phyloP scores from a whole-genome alignment of 1,140 invertebrate species.

The Araneus ventricosus region DNA sequence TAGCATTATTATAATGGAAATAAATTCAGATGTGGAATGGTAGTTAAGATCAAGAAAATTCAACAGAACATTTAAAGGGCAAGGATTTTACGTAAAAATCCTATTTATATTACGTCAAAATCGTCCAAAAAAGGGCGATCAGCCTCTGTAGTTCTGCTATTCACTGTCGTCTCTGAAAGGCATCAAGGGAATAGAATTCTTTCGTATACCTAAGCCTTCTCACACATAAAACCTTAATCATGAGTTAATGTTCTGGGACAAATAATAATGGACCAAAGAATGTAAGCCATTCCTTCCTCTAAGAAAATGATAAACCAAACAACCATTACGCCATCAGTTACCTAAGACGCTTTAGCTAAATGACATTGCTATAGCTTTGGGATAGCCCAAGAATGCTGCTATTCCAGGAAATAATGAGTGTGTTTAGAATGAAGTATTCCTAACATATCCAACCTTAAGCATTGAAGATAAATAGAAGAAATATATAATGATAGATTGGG shows the following conservation, averaged over 20 bases:
- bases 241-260: not conserved
- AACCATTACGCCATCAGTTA: not conserved
- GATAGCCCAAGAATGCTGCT: not conserved
- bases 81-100: too few species aligned
- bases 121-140: too few species aligned
- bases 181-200: not conserved
- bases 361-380: not conserved
- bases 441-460: not conserved
- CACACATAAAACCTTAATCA: constrained; percentile 16
- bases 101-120: too few species aligned
- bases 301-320: constrained; percentile 22
- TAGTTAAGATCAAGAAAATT: too few species aligned
- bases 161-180: too few species aligned
- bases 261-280: constrained; percentile 12
- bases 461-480: not conserved
- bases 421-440: not conserved
- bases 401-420: not conserved
- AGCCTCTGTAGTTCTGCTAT: too few species aligned
- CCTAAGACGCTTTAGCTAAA: not conserved
- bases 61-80: too few species aligned
- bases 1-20: too few species aligned
- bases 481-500: not conserved
- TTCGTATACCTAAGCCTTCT: not conserved
- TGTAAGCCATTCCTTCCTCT: not conserved
- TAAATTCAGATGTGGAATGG: too few species aligned